Evolutionary conservation across 1,140 invertebrate species (phyloP), one percentile per base, ranked within the genome.

Genomic region (Diorhabda sublineata): DNA sequence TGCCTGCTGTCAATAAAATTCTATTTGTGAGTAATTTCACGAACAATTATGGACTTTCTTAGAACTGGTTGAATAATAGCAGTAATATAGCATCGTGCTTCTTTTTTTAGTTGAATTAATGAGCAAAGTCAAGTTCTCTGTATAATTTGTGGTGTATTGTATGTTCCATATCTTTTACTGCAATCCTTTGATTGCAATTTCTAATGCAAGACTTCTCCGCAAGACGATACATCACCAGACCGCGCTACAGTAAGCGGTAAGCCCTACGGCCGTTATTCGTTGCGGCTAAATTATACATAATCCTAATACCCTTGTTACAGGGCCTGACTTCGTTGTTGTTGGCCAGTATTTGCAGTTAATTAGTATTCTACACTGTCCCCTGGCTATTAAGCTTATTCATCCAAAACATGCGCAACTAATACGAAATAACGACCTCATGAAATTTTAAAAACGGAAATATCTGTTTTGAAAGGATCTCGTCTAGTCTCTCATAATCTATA

Each of bases 221-320:
- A 9, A 41, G 2, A 52, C 45, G 47, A 64, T 64, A 64, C 45
- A 64, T 64, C 63, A 64, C 45, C 45, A 41, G 8, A 64, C 63
- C 63, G 52, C 63, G 52, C 63, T 64, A 9, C 63, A 45, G 63
- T 64, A 57, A 56, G 42, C 52, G 26, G 47, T 52, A 64, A 64
- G 42, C 63, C 63, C 8, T 56, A 52, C 42, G 61, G 45, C 63
- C 63, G 42, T 52, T 64, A 57, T 52, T 64, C 63, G 45, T 56
- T 64, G 63, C 26, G 45, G 63, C 45, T 64, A 45, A 47, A 64
- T 64, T 64, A 64, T 64, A 64, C 63, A 47, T 64, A 64, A 64
- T 64, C 63, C 63, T 64, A 64, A 64, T 52, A 52, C 63, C 63
- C 45, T 52, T 56, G 63, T 64, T 52, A 45, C 52, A 52, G 47